A percentile compares a stretch with the other conserved stretches of the same genome.
These are phyloP conservation scores for Lottia scabra DNA, from an alignment of 2,888 invertebrate species.

Conservation along the genomic window DNA sequence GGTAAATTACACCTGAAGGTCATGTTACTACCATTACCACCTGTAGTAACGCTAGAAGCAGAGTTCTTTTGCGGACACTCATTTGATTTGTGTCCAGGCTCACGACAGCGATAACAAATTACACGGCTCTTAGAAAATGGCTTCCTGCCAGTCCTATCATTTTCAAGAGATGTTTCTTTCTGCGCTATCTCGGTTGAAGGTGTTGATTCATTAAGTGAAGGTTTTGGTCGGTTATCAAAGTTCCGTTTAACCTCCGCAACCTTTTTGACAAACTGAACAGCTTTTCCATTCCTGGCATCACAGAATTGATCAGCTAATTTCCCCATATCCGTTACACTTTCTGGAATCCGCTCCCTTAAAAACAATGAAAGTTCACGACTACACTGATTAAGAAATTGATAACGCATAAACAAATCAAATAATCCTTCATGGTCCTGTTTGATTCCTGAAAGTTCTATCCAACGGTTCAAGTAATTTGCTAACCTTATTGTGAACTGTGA, in stretches of 20 bases:
- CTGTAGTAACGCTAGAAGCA: no score
- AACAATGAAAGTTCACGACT: neutral
- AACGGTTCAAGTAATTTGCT: no score
- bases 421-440: neutral
- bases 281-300: neutral
- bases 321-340: neutral
- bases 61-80: no score
- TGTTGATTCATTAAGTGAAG: neutral
- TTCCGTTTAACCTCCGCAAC: no score
- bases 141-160: neutral
- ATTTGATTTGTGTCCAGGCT: no score
- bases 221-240: no score
- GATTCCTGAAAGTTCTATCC: no score
- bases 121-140: neutral
- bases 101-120: no score
- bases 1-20: no score
- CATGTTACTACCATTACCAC: no score
- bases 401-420: neutral
- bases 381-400: neutral
- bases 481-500: no score
- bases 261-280: neutral
- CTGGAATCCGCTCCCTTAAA: neutral
- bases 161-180: neutral
- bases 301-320: neutral
- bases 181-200: neutral